Evolutionary conservation across 2,113 vertebrate genomes (phyloP), one percentile per base, ranked within the genome.

Genomic region (Girardinichthys multiradiatus): DNA sequence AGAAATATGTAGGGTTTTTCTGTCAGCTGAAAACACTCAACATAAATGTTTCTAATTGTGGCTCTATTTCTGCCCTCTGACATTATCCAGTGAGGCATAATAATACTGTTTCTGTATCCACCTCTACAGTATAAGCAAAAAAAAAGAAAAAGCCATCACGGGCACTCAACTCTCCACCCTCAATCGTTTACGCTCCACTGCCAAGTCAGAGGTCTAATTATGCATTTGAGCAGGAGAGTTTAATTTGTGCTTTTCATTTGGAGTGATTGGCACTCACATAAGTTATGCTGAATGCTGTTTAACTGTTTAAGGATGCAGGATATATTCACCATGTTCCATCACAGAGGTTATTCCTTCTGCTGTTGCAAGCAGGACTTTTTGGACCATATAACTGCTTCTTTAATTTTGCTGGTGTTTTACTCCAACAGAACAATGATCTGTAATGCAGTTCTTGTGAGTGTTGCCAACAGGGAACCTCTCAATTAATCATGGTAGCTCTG

Each of bases 181-280:
- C 69, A 71, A 83, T 86, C 77, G 48, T 77, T 86, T n/a, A 75
- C 30, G 76, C 89, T 86, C 79, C 77, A 27, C 81, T 79, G 86
- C 83, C 73, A 84, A 90, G 88, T 90, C 88, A 91, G 82, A 90
- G 90, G 88, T 87, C 85, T 92, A 92, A 92, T 93, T 92, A 92
- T 84, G 86, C 86, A 87, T 86, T 86, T 84, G 83, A 90, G 87
- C 79, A 29, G 83, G 84, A 92, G 90, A 89, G 89, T 90, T 92
- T 92, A 91, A 92, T 92, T 92, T 86, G 90, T 83, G 87, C 89
- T 90, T 87, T 90, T 89, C 90, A 89, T 90, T 81, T 87, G 80
- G 84, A 87, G 85, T 90, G 90, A 93, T 91, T 92, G 92, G 90
- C 86, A 88, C 63, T 80, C 15, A 48, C 82, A 79, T 83, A 87